Evolutionary conservation across 2,113 vertebrate species (phyloP).

Genomic region (Perognathus longimembris): DNA sequence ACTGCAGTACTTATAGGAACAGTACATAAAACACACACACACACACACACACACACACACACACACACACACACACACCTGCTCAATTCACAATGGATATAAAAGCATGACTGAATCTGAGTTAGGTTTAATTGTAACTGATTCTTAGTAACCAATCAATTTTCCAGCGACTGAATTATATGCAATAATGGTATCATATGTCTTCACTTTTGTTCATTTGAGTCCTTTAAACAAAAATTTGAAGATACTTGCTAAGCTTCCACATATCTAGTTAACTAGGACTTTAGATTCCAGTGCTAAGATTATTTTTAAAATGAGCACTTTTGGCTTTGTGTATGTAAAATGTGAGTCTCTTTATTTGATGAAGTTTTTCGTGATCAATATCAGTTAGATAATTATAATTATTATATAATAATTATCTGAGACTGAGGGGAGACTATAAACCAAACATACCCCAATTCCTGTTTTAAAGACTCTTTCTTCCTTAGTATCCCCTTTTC

Average conservation of each 20-base stretch:
- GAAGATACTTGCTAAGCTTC: neutral
- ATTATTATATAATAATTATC: no score
- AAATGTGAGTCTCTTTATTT: conserved; percentile 22
- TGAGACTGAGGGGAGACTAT: conserved; percentile 12
- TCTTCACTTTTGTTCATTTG: conserved; percentile 6
- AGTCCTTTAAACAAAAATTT: conserved; percentile 12
- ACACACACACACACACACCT: no score
- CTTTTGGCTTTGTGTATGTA: neutral
- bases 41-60: no score
- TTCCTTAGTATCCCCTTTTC: neutral
- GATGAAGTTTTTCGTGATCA: neutral
- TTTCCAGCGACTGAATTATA: conserved; percentile 19
- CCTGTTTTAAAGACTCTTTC: neutral
- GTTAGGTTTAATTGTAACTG: conserved; percentile 41
- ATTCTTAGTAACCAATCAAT: neutral
- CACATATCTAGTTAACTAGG: neutral
- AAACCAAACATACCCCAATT: conserved; percentile 27
- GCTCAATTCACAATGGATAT: conserved; percentile 51
- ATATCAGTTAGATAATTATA: conserved; percentile 13
- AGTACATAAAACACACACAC: no score
- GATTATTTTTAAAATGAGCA: neutral
- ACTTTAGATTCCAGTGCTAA: neutral
- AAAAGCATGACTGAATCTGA: conserved; percentile 58
- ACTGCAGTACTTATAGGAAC: no score
- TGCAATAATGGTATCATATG: neutral